Evolutionary conservation across 2,888 invertebrate species (phyloP).

Genomic region (Eucera pruinosa): DNA sequence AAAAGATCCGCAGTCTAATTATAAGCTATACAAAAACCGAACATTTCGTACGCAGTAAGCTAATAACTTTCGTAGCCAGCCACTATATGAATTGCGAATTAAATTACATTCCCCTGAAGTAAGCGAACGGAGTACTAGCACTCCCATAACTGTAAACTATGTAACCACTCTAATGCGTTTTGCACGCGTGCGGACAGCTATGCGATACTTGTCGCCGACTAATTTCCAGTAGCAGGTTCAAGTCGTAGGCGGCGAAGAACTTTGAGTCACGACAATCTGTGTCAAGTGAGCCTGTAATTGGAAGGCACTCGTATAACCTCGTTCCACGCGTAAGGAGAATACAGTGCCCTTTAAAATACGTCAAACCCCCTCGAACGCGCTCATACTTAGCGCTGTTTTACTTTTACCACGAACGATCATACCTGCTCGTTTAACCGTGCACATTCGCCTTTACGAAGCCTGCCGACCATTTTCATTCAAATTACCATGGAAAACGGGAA

Average conservation of each 20-base stretch:
- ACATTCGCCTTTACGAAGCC: neutral
- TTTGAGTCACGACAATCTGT: constrained; percentile 44
- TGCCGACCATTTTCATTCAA: neutral
- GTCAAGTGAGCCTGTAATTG: constrained; percentile 60
- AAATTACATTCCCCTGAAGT: too few species aligned
- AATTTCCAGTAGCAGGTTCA: constrained; percentile 47
- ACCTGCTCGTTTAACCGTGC: constrained; percentile 19
- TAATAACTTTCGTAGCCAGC: too few species aligned
- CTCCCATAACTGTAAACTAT: constrained; percentile 8
- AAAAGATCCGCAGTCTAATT: too few species aligned
- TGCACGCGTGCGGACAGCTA: constrained; percentile 14
- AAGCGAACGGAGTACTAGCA: too few species aligned
- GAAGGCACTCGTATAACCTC: constrained; percentile 57
- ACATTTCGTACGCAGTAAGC: too few species aligned
- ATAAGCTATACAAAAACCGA: too few species aligned
- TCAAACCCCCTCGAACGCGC: constrained; percentile 37
- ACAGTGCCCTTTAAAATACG: constrained; percentile 40
- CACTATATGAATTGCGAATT: too few species aligned
- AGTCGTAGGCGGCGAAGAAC: constrained; percentile 31
- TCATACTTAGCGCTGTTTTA: constrained; percentile 2
- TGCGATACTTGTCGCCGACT: constrained; percentile 35
- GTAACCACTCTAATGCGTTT: constrained; percentile 16
- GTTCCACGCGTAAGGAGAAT: constrained; percentile 48
- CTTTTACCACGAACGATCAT: constrained; percentile 25
- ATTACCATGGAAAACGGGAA: neutral